Evolutionary conservation across 2,888 invertebrate genomes (phyloP).

Genomic region (Geophilus truncorum): DNA sequence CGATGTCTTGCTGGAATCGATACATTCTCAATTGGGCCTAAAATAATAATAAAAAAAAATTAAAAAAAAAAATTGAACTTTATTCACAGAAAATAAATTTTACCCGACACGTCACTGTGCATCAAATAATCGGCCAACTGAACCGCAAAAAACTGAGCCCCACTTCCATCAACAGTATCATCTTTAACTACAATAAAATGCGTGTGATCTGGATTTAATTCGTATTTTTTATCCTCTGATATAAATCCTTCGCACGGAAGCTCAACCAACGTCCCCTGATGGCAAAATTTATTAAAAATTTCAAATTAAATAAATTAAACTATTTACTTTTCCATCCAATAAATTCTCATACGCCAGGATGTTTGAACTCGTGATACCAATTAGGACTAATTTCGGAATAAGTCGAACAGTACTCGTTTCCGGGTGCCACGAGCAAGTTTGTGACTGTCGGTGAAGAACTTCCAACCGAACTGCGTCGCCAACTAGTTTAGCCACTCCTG

Average conservation of each 20-base stretch:
- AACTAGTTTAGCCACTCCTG: conserved; percentile 45
- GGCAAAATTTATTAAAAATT: background rate
- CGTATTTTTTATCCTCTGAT: conserved; percentile 41
- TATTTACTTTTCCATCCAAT: conserved; percentile 39
- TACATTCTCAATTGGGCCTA: conserved; percentile 19
- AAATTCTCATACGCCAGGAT: conserved; percentile 38
- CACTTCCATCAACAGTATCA: conserved; percentile 41
- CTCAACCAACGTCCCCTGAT: background rate
- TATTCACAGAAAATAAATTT: background rate
- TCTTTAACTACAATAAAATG: conserved; percentile 47
- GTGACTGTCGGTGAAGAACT: conserved; percentile 42
- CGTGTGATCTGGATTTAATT: conserved; percentile 48
- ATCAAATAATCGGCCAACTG: conserved; percentile 40
- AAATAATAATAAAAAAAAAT: background rate
- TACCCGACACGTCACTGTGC: conserved; percentile 32
- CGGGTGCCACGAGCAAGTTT: conserved; percentile 39
- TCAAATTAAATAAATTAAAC: no score
- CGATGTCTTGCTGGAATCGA: background rate
- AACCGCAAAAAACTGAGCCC: conserved; percentile 40
- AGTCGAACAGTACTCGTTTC: conserved; percentile 35
- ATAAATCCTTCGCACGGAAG: background rate
- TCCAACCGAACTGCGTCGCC: conserved; percentile 47
- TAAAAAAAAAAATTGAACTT: background rate
- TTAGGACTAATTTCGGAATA: conserved; percentile 41
- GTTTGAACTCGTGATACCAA: conserved; percentile 44